Conservation (phyloP, 2,888 invertebrate genomes). For the Strigamia crassipes region DNA sequence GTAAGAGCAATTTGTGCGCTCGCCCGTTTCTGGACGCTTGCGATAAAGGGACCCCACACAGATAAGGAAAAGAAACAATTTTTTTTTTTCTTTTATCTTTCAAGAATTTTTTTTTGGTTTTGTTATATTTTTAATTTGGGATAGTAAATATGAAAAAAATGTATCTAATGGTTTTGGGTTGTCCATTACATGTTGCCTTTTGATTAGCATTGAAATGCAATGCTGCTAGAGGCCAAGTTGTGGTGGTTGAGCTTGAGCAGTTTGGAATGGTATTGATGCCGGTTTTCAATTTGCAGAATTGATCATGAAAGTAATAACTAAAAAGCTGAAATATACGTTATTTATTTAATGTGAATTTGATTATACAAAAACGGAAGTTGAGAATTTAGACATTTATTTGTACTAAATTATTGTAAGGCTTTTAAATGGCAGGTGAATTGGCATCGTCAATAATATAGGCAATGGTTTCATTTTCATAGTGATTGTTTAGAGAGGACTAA, state of each 20-base stretch:
- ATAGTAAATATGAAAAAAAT: background rate
- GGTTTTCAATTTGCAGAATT: background rate
- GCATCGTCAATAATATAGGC: too few species aligned
- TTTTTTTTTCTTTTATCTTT: background rate
- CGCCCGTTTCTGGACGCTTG: constrained; percentile 15
- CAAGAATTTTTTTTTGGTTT: background rate
- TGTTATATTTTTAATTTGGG: background rate
- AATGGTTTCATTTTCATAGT: too few species aligned
- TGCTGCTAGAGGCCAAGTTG: background rate
- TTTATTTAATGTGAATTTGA: background rate
- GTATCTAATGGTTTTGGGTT: background rate
- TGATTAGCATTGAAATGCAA: background rate
- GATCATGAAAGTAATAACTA: background rate
- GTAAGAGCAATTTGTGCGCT: constrained; percentile 13
- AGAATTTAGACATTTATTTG: background rate
- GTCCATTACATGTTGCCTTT: background rate
- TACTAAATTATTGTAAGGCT: background rate
- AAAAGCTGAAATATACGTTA: background rate
- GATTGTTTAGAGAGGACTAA: too few species aligned
- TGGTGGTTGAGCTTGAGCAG: too few species aligned
- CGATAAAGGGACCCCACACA: constrained; percentile 17
- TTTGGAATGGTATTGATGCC: background rate
- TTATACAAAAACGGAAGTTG: background rate
- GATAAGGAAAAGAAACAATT: constrained; percentile 34
- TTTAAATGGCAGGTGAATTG: background rate